These are phyloP conservation scores for Sorex araneus DNA, from an alignment of 2,113 vertebrate genomes.

Conservation along the genomic window DNA sequence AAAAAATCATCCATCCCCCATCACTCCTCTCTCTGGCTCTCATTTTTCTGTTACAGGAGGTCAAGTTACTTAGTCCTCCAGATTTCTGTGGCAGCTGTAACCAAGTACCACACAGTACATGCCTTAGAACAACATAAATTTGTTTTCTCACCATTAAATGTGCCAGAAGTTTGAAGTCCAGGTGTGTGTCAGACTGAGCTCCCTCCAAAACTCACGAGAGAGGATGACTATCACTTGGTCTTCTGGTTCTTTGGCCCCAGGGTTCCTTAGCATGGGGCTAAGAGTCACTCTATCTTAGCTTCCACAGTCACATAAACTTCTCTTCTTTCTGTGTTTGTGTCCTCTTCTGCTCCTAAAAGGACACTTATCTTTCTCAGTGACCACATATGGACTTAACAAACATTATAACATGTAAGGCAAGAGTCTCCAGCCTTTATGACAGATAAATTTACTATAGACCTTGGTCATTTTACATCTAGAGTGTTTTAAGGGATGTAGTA, in stretches of 20 bases:
- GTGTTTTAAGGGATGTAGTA: neutral
- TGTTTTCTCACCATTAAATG: neutral
- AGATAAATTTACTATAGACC: neutral
- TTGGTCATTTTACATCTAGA: neutral
- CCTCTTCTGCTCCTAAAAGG: constrained; percentile 1
- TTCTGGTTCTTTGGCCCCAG: neutral
- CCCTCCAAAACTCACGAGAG: neutral
- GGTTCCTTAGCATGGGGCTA: neutral
- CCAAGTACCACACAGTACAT: neutral
- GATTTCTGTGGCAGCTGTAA: neutral
- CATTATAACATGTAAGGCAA: neutral
- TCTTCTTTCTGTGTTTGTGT: neutral
- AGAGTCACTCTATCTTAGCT: neutral
- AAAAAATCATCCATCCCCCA: too few relatives aligned
- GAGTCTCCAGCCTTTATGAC: neutral
- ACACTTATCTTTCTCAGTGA: neutral
- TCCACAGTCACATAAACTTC: neutral
- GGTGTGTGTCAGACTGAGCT: neutral
- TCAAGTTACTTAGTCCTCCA: neutral
- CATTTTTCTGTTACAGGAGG: neutral
- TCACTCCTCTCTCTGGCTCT: too few relatives aligned
- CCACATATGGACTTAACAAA: too few relatives aligned
- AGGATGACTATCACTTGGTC: neutral
- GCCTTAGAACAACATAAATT: constrained; percentile 7
- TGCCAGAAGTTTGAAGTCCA: neutral